These are phyloP conservation scores for Sarcophaga subvicina DNA, from an alignment of 2,888 invertebrate species.

Conservation along the genomic window DNA sequence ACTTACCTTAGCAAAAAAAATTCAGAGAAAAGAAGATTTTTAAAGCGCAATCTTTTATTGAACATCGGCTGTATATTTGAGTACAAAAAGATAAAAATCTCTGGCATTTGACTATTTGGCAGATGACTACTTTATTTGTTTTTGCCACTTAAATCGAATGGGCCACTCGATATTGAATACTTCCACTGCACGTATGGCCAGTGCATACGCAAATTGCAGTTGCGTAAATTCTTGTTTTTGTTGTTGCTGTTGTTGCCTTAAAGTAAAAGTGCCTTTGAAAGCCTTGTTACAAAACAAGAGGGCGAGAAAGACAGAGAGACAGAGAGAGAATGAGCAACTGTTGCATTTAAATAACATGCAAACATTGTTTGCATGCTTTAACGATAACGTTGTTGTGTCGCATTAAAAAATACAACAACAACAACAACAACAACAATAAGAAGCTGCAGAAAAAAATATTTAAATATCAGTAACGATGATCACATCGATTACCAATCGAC, in stretches of 20 bases:
- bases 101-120: conserved; percentile 69
- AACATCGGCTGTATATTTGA: conserved; percentile 66
- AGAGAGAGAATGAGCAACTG: conserved; percentile 35
- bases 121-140: conserved; percentile 70
- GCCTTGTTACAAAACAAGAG: not conserved
- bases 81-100: conserved; percentile 59
- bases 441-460: conserved; percentile 7
- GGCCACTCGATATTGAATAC: not conserved
- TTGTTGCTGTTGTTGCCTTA: conserved; percentile 4
- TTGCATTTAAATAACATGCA: conserved; percentile 62
- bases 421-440: conserved; percentile 9
- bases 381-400: conserved; percentile 65
- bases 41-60: conserved; percentile 64
- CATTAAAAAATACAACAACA: conserved; percentile 40
- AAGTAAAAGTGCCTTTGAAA: not conserved
- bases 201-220: conserved; percentile 10
- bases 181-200: too few species aligned
- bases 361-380: conserved; percentile 68
- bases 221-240: conserved; percentile 51
- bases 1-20: conserved; percentile 3
- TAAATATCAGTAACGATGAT: conserved; percentile 67
- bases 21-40: conserved; percentile 44
- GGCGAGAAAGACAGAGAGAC: not conserved
- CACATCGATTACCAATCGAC: conserved; percentile 70
- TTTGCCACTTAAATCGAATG: conserved; percentile 65